A percentile compares a stretch with the other conserved stretches of the same genome.
Conservation (phyloP, 2,888 invertebrate species). For the Diarsia brunnea region DNA sequence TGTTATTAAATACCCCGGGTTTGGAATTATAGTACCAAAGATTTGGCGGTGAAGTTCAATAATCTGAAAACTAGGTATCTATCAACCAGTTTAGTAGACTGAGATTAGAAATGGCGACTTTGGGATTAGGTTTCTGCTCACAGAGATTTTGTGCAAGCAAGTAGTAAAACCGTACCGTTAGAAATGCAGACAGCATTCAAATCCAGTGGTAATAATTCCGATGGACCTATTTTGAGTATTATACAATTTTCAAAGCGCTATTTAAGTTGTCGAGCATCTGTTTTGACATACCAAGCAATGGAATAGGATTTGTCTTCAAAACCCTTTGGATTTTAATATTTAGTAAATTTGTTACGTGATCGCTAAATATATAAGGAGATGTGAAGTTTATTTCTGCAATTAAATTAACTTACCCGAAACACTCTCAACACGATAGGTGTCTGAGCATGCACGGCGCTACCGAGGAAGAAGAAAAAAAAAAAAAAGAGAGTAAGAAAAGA, state of each 20-base stretch:
- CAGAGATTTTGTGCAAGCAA: not conserved
- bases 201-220: not conserved
- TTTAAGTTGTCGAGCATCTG: not conserved
- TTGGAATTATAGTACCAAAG: not conserved
- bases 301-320: not conserved
- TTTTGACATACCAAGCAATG: not conserved
- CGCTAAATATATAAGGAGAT: not conserved
- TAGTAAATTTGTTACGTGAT: too few species aligned
- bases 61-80: not conserved
- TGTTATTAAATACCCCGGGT: conserved; percentile 14
- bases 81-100: conserved; percentile 1
- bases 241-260: not conserved
- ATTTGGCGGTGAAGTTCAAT: conserved; percentile 1
- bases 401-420: not conserved
- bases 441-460: too few species aligned
- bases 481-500: too few species aligned
- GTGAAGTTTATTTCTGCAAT: not conserved
- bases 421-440: too few species aligned
- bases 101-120: not conserved
- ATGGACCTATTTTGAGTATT: not conserved
- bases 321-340: not conserved
- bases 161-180: too few species aligned
- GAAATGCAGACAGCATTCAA: not conserved
- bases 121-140: not conserved
- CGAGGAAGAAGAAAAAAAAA: too few species aligned